Evolutionary conservation across 2,797 vertebrate species (phyloP).

Genomic region (Balearica regulorum): DNA sequence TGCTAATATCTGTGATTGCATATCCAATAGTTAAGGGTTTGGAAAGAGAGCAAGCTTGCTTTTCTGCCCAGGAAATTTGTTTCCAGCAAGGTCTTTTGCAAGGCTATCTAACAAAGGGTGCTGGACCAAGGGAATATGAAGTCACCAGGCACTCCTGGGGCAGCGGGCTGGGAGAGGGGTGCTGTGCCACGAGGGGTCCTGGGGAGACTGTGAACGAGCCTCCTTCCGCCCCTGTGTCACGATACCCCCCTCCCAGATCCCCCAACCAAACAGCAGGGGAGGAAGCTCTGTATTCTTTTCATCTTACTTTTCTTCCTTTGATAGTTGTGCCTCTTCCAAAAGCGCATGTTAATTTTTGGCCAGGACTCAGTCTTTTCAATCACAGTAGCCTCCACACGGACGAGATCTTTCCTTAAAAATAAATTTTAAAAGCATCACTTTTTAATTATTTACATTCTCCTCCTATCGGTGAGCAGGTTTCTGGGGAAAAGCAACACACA

Average conservation of each 20-base stretch:
- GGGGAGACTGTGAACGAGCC: rapidly evolving
- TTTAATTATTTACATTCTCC: not conserved
- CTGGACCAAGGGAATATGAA: not conserved
- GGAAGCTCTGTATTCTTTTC: not conserved
- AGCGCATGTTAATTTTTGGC: slow-evolving; percentile 86
- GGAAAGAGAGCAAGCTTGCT: not conserved
- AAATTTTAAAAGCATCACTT: not conserved
- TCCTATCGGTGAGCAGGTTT: not conserved
- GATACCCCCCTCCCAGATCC: not conserved
- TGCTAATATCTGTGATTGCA: not conserved
- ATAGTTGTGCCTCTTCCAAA: slow-evolving; percentile 81
- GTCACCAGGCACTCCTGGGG: not conserved
- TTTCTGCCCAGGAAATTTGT: not conserved
- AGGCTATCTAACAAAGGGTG: not conserved
- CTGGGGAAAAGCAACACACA: not conserved
- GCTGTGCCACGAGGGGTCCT: not conserved
- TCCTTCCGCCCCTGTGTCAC: not conserved
- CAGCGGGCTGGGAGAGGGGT: not conserved
- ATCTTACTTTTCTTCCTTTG: slow-evolving; percentile 82
- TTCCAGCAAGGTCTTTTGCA: not conserved
- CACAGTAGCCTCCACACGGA: slow-evolving; percentile 88
- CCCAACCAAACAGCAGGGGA: not conserved
- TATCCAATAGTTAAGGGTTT: not conserved
- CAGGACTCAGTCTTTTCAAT: slow-evolving; percentile 91
- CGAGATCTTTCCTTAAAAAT: slow-evolving; percentile 80